Conservation (phyloP, 2,888 invertebrate species). For the Erpobdella octoculata region DNA sequence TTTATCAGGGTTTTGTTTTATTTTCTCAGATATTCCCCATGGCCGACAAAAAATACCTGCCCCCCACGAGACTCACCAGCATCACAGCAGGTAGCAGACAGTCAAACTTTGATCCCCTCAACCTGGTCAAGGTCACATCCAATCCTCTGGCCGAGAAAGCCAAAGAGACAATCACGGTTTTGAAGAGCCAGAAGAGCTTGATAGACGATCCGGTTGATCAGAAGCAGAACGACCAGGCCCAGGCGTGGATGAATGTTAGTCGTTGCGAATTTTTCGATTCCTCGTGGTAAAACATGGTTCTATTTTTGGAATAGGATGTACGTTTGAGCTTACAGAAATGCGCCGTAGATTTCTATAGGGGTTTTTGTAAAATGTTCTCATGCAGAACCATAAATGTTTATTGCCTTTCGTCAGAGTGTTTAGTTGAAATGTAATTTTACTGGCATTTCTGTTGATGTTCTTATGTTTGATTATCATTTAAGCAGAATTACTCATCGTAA, state of each 20-base stretch:
- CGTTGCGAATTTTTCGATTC: background rate
- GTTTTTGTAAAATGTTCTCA: no score
- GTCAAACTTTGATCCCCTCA: slow-evolving; percentile 11
- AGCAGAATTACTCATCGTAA: no score
- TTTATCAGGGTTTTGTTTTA: no score
- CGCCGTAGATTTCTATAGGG: no score
- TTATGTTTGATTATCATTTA: no score
- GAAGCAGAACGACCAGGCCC: background rate
- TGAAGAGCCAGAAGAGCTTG: background rate
- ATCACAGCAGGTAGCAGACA: background rate
- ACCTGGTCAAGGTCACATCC: slow-evolving; percentile 5
- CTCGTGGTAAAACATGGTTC: background rate
- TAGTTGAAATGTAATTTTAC: no score
- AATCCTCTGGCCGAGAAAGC: slow-evolving; percentile 1
- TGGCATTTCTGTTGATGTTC: no score
- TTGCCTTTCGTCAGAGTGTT: no score
- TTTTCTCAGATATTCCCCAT: background rate
- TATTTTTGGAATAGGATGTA: background rate
- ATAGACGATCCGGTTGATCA: background rate
- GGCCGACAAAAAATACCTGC: background rate
- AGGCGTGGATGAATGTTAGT: background rate
- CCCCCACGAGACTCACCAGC: background rate
- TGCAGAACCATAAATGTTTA: no score
- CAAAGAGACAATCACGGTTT: background rate
- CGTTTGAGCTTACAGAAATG: no score